phyloP scores from a whole-genome alignment of 2,113 vertebrate genomes.

The Salvator merianae region DNA sequence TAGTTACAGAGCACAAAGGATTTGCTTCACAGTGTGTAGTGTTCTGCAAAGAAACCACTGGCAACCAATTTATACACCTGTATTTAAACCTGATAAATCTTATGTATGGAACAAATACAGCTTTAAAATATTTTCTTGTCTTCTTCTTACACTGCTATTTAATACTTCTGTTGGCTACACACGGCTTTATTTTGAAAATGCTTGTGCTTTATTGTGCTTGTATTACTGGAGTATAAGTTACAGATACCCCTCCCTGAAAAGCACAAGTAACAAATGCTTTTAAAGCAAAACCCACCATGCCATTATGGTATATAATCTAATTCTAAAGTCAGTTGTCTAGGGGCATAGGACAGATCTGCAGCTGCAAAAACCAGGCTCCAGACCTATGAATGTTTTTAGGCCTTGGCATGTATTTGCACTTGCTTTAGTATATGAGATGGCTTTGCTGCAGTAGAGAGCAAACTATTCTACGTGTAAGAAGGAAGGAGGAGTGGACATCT shows the following conservation, averaged over 20 bases:
- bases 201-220: background rate
- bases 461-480: background rate
- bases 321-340: background rate
- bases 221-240: background rate
- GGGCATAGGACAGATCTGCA: background rate
- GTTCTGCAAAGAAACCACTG: background rate
- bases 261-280: too few species aligned
- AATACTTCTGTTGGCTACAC: too few species aligned
- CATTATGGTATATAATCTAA: background rate
- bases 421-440: background rate
- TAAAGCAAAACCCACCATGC: too few species aligned
- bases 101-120: background rate
- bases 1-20: background rate
- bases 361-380: background rate
- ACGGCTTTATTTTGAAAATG: background rate
- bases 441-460: background rate
- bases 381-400: background rate
- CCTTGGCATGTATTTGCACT: background rate
- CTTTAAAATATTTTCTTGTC: background rate
- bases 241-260: background rate
- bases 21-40: background rate
- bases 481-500: background rate
- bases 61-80: background rate
- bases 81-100: background rate
- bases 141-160: too few species aligned